These are phyloP conservation scores for Tetramorium alpestre DNA, from an alignment of 1,140 invertebrate species.

Conservation along the genomic window DNA sequence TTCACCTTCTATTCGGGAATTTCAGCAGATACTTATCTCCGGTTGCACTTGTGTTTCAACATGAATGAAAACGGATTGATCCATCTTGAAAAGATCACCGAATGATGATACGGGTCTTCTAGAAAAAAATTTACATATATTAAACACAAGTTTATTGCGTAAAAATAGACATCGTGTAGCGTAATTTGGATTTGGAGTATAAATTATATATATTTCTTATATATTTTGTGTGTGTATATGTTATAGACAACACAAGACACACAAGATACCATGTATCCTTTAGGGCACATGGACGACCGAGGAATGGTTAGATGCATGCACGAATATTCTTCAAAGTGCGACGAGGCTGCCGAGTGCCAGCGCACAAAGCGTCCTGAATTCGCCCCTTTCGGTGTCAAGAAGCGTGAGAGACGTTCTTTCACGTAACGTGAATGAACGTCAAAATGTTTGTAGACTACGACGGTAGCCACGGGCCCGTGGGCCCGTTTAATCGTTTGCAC, in stretches of 20 bases:
- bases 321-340: conserved; percentile 27
- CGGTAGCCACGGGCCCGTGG: conserved; percentile 42
- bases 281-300: background rate
- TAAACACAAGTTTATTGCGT: no score
- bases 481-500: conserved; percentile 73
- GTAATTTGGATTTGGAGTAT: no score
- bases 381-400: conserved; percentile 71
- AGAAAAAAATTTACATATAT: no score
- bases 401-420: conserved; percentile 74
- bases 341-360: background rate
- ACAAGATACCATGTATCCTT: background rate
- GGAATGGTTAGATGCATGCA: background rate
- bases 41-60: no score
- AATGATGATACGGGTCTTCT: no score
- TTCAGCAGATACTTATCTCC: no score
- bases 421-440: conserved; percentile 75
- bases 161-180: no score
- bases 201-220: no score
- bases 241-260: background rate
- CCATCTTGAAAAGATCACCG: no score
- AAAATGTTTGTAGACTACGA: conserved; percentile 76
- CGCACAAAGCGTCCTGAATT: conserved; percentile 35
- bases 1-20: no score
- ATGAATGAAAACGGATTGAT: no score
- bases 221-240: no score